A percentile compares a stretch with the other conserved stretches of the same genome.
Conservation (phyloP, 1,140 invertebrate species). For the Drusus annulatus region DNA sequence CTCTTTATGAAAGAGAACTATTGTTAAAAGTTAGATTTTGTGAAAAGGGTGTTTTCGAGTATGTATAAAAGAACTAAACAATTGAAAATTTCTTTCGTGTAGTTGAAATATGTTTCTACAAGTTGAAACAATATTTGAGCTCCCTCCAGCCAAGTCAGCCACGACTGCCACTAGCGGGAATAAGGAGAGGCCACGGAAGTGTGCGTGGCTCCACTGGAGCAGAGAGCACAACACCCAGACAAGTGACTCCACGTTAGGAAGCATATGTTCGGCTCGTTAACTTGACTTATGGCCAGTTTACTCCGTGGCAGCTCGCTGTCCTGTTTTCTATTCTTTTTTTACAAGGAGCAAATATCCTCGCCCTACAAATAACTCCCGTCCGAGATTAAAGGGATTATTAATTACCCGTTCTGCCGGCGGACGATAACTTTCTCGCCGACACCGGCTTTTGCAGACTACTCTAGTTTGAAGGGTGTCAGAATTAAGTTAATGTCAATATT, state of each 20-base stretch:
- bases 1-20: no score
- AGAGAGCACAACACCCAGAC: not conserved
- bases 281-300: slow-evolving; percentile 47
- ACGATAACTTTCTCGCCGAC: slow-evolving; percentile 47
- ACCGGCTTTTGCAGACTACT: slow-evolving; percentile 2
- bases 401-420: slow-evolving; percentile 43
- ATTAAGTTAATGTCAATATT: slow-evolving; percentile 49
- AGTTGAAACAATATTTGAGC: no score
- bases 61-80: no score
- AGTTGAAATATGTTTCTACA: no score
- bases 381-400: slow-evolving; percentile 53
- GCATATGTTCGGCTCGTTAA: slow-evolving; percentile 54
- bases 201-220: not conserved
- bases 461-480: slow-evolving; percentile 22
- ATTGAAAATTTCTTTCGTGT: no score
- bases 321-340: slow-evolving; percentile 41
- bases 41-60: no score
- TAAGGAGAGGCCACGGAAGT: no score
- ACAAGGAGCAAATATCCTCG: slow-evolving; percentile 37
- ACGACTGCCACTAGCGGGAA: no score
- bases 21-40: no score
- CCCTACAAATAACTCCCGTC: slow-evolving; percentile 10
- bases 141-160: no score
- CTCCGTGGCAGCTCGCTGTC: slow-evolving; percentile 43
- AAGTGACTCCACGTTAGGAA: slow-evolving; percentile 28